These are phyloP conservation scores for Eumaeus atala DNA, from an alignment of 1,140 invertebrate species.

Conservation along the genomic window DNA sequence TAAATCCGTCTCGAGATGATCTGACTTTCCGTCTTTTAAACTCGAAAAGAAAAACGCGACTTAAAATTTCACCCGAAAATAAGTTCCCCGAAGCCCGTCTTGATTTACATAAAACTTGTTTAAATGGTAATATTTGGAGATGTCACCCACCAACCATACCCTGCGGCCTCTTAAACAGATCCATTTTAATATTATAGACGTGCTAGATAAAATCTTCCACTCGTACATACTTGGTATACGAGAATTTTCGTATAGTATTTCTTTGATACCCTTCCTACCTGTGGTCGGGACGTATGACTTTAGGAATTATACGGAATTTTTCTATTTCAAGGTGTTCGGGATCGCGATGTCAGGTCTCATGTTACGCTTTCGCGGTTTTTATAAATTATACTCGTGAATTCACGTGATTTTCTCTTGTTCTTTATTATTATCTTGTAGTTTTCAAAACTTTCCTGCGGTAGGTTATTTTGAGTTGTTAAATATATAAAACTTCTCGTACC, in stretches of 20 bases:
- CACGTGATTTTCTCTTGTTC: neutral
- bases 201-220: conserved; percentile 18
- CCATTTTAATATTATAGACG: conserved; percentile 41
- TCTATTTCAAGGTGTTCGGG: conserved; percentile 41
- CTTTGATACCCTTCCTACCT: conserved; percentile 25
- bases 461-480: no score
- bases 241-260: conserved; percentile 7
- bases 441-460: no score
- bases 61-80: conserved; percentile 61
- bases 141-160: conserved; percentile 53
- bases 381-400: conserved; percentile 22
- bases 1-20: conserved; percentile 43
- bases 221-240: conserved; percentile 22
- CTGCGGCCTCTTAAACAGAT: conserved; percentile 44
- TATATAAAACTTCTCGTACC: no score
- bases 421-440: no score
- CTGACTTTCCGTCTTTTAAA: conserved; percentile 61
- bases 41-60: conserved; percentile 56
- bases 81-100: conserved; percentile 48
- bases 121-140: conserved; percentile 73
- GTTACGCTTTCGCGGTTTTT: conserved; percentile 15
- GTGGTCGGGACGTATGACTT: conserved; percentile 25
- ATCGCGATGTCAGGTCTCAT: conserved; percentile 31
- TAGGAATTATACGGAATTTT: conserved; percentile 37
- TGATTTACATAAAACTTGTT: conserved; percentile 73